Conservation (phyloP, 1,140 invertebrate species). For the Neelides sp. region DNA sequence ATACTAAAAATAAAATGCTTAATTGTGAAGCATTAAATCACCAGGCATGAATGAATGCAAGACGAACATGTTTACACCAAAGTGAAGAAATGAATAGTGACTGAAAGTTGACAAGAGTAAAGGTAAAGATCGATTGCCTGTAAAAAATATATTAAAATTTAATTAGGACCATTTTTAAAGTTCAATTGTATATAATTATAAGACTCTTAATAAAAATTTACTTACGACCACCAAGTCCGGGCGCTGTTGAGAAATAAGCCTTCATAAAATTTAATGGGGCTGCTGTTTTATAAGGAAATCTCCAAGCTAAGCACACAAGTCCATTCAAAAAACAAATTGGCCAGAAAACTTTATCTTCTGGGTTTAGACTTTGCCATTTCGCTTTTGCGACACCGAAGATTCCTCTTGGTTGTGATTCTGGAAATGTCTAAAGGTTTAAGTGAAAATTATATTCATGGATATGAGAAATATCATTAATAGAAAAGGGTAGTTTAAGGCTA, state of each 20-base stretch:
- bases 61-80: constrained; percentile 90
- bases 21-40: constrained; percentile 23
- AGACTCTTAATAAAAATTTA: too few relatives aligned
- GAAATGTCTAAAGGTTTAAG: too few relatives aligned
- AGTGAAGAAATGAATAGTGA: constrained; percentile 73
- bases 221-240: too few relatives aligned
- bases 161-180: too few relatives aligned
- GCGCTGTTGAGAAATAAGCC: too few relatives aligned
- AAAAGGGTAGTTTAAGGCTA: too few relatives aligned
- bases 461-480: too few relatives aligned
- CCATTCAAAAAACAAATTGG: constrained; percentile 66
- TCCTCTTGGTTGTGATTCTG: constrained; percentile 44
- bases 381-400: constrained; percentile 41
- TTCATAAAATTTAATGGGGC: too few relatives aligned
- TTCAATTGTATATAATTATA: too few relatives aligned
- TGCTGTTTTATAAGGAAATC: too few relatives aligned
- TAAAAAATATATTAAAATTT: too few relatives aligned
- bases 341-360: constrained; percentile 63
- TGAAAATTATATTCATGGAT: too few relatives aligned
- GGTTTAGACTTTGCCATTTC: constrained; percentile 57
- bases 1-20: constrained; percentile 3
- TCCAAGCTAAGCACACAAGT: constrained; percentile 71
- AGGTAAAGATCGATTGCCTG: constrained; percentile 61
- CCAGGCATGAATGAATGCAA: constrained; percentile 61
- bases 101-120: constrained; percentile 90